Base-by-base conservation (phyloP, 2,797 vertebrate genomes). In the Prunella strophiata region DNA sequence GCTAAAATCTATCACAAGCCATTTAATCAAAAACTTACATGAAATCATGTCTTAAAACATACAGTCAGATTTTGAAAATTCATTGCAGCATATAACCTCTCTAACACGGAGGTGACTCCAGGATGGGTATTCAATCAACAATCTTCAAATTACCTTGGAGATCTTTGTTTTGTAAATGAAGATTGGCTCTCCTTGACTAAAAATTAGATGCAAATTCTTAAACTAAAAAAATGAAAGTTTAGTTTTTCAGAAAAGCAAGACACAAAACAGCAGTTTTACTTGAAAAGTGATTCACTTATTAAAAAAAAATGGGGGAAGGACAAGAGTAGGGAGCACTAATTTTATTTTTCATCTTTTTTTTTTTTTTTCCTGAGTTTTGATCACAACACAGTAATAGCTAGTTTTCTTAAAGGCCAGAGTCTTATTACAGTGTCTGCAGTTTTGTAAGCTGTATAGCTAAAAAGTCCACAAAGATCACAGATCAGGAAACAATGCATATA, bases 401-500 rank as follows among this genome's bases (percentile, higher is more conserved):
- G 22, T 43, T 38, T 89, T 72, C 45, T 68, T 18, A 52, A 27
- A 88, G 38, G 22, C 61, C 32, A 43, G 30, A 32, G 59, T 85
- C 81, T 57, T 66, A 14, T 68, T 85, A 36, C 4, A 40, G 32
- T 9, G 51, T 36, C 30, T 17, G 0, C 25, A 65, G 25, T 47
- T 43, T 70, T 67, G 1, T 40, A 16, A 78, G 42, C 70, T 59
- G 11, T 21, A 25, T 4, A 85, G 45, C 10, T 29, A 74, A 85
- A 50, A 76, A 78, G 50, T 65, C 83, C 26, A 3, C 78, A 70
- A 52, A 83, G 63, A 80, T 78, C 51, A 62, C 52, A 79, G 67
- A 85, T 47, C 51, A 95, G 62, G 71, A 86, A 97, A 87, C 59
- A 70, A 76, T 38, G 30, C 84, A 62, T 80, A 58, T 86, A 99